Percentiles rank a stretch among this genome's conserved stretches.
phyloP scores from a whole-genome alignment of 2,113 vertebrate species.

The Erythrocebus patas region DNA sequence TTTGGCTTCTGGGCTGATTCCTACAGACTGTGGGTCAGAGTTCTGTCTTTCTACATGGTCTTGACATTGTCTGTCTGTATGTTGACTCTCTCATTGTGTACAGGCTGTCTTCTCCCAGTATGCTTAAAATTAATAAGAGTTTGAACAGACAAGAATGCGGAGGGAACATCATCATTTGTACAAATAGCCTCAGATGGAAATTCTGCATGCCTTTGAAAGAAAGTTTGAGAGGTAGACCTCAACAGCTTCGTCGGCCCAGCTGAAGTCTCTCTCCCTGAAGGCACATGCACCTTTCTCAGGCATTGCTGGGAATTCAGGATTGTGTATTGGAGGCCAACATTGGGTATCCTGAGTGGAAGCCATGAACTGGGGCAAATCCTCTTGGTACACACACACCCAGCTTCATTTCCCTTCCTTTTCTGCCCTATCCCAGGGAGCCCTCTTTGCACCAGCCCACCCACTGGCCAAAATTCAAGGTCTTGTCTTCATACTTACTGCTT shows the following conservation, averaged over 20 bases:
- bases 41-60: not conserved
- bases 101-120: not conserved
- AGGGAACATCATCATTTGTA: not conserved
- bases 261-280: not conserved
- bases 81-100: not conserved
- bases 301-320: not conserved
- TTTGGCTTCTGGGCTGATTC: not conserved
- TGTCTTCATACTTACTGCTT: not conserved
- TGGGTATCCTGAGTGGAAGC: not conserved
- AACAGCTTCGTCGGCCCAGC: not conserved
- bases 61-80: not conserved
- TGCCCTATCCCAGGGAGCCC: too few relatives aligned
- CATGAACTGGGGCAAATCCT: not conserved
- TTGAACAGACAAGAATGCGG: not conserved
- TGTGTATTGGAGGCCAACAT: not conserved
- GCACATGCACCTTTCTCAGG: not conserved
- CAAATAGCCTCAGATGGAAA: not conserved
- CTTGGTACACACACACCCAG: rapidly evolving
- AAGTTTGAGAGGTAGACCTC: rapidly evolving
- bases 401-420: too few relatives aligned
- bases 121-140: not conserved
- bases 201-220: not conserved
- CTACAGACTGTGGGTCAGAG: not conserved
- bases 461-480: not conserved
- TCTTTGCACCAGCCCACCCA: not conserved